Evolutionary conservation across 2,888 invertebrate genomes (phyloP).

Genomic region (Lathronympha strigana): DNA sequence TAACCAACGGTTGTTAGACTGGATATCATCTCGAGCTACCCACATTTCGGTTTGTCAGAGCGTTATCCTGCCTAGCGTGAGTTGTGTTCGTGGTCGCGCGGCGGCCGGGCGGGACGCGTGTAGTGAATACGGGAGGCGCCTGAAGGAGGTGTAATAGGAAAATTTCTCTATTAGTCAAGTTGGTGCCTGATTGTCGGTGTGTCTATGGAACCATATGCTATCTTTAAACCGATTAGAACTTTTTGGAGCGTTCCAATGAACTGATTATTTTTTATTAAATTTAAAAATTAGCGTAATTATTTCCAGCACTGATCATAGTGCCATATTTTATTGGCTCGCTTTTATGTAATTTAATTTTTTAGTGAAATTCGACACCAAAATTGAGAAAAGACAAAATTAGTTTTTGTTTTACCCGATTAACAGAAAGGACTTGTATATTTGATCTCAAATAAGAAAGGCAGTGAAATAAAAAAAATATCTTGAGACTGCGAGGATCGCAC

Average conservation of each 20-base stretch:
- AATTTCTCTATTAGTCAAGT: slow-evolving; percentile 76
- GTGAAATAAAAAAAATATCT: slow-evolving; percentile 54
- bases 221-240: slow-evolving; percentile 57
- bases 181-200: slow-evolving; percentile 78
- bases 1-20: slow-evolving; percentile 6
- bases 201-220: slow-evolving; percentile 61
- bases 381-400: slow-evolving; percentile 66
- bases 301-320: slow-evolving; percentile 80
- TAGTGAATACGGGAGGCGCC: slow-evolving; percentile 18
- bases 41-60: not conserved
- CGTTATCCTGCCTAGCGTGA: not conserved
- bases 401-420: slow-evolving; percentile 66
- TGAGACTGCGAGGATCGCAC: slow-evolving; percentile 43
- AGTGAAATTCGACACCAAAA: slow-evolving; percentile 83
- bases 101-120: not conserved
- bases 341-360: slow-evolving; percentile 70
- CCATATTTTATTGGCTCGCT: slow-evolving; percentile 82
- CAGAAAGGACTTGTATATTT: slow-evolving; percentile 73
- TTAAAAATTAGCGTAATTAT: slow-evolving; percentile 74
- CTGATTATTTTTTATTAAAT: slow-evolving; percentile 79
- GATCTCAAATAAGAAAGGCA: slow-evolving; percentile 76
- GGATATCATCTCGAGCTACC: not conserved
- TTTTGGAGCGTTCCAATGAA: slow-evolving; percentile 78
- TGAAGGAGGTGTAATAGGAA: slow-evolving; percentile 70
- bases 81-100: not conserved